phyloP scores from a whole-genome alignment of 53 echinoderm and acorn worm species.

The Arbacia lixula region DNA sequence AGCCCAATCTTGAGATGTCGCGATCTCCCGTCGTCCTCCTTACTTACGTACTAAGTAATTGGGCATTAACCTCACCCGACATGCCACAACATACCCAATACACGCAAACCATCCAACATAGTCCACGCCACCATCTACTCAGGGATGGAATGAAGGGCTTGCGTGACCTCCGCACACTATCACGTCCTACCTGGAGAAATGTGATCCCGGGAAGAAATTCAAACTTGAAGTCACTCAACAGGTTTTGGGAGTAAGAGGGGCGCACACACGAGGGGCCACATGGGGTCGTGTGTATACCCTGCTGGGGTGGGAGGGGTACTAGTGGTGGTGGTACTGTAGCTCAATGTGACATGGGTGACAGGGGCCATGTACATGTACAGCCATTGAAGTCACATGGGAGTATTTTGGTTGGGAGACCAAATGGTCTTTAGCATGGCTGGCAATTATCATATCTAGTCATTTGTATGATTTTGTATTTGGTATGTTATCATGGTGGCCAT shows the following conservation, averaged over 20 bases:
- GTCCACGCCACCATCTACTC: background rate
- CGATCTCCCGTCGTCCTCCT: conserved; percentile 22
- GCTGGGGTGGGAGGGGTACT: conserved; percentile 12
- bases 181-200: conserved; percentile 21
- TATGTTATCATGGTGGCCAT: no score
- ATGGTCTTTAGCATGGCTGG: no score
- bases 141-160: background rate
- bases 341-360: no score
- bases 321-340: background rate
- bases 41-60: conserved; percentile 51
- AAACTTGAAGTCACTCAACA: conserved; percentile 45
- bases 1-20: background rate
- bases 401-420: no score
- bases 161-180: conserved; percentile 19
- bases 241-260: conserved; percentile 20
- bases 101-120: background rate
- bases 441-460: no score
- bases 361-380: no score
- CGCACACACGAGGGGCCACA: conserved; percentile 45
- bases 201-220: conserved; percentile 23
- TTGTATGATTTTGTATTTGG: no score
- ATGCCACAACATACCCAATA: conserved; percentile 19
- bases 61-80: conserved; percentile 42
- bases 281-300: conserved; percentile 32
- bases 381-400: no score